A percentile compares a stretch with the other conserved stretches of the same genome.
phyloP scores from a whole-genome alignment of 2,888 invertebrate genomes.

The Ptychoptera albimana region DNA sequence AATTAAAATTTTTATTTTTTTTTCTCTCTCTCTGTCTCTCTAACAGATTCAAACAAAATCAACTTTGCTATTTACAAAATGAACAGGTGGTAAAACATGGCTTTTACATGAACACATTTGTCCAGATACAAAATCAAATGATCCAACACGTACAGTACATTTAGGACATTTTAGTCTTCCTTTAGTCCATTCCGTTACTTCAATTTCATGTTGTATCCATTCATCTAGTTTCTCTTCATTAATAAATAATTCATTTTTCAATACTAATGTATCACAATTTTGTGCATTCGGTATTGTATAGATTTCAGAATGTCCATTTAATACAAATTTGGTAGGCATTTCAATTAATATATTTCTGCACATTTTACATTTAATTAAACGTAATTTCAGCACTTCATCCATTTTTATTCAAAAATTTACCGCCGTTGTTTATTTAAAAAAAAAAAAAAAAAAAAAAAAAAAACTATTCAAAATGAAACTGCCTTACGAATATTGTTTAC shows the following conservation, averaged over 20 bases:
- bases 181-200: constrained; percentile 44
- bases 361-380: too few relatives aligned
- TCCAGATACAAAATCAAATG: constrained; percentile 49
- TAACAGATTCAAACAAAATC: constrained; percentile 25
- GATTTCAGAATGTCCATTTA: too few relatives aligned
- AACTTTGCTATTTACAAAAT: constrained; percentile 46
- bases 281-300: constrained; percentile 3
- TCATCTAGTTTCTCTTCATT: constrained; percentile 38
- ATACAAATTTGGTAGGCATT: too few relatives aligned
- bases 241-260: constrained; percentile 29
- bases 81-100: constrained; percentile 39
- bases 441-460: too few relatives aligned
- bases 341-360: too few relatives aligned
- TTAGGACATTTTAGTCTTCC: constrained; percentile 47
- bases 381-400: too few relatives aligned
- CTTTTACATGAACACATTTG: constrained; percentile 42
- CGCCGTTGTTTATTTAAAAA: too few relatives aligned
- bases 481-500: too few relatives aligned
- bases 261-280: constrained; percentile 16
- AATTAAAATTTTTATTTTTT: too few relatives aligned
- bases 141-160: constrained; percentile 44
- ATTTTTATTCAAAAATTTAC: too few relatives aligned
- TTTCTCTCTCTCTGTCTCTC: too few relatives aligned
- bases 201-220: constrained; percentile 38
- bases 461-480: too few relatives aligned